Evolutionary conservation across 64 coral and sea anemone species (phyloP), one percentile per base, ranked within the genome.

Genomic region (Stylophora pistillata): DNA sequence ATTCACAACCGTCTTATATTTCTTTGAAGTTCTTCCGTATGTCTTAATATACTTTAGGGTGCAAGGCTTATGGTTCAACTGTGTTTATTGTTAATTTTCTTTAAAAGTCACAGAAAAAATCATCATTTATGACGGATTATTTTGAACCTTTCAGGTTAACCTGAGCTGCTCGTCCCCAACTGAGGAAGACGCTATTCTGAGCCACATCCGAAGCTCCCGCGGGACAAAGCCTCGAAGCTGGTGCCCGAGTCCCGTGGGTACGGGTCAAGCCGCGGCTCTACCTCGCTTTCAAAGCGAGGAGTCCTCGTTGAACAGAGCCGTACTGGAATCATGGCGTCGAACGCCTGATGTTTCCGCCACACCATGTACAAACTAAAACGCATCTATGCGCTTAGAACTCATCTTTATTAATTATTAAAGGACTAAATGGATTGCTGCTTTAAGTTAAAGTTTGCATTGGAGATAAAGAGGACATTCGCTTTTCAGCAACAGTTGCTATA

Each of bases 271-370:
- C 27, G 31, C 79, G 55, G 74, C 58, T 30, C 74, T 78, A 25
- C 77, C 77, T 30, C 69, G 86, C 18, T 57, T 72, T 28, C 78
- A 75, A 53, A 91, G 75, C 78, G 73, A 92, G 1, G 90, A 92
- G 60, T 88, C 86, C 10, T 84, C 73, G 26, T n/a, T 95, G 47
- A 91, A 91, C 65, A 91, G 94, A 78, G 77, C 89, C 7, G 79
- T 85, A 20, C 23, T 91, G 32, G 77, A 91, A 58, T 91, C 88
- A 21, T 95, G 94, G 89, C 79, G 89, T 82, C 89, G 78, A 87
- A 81, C 77, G n/a, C 86, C 85, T 9, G 76, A 88, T 21, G 65
- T 53, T 23, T 52, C 77, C 61, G 70, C 73, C 0, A 74, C 74
- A 56, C 62, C 31, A 7, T 84, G 80, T 47, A 26, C 34, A 15